These are phyloP conservation scores for Mayetiola destructor DNA, from an alignment of 2,888 invertebrate genomes.

Conservation along the genomic window DNA sequence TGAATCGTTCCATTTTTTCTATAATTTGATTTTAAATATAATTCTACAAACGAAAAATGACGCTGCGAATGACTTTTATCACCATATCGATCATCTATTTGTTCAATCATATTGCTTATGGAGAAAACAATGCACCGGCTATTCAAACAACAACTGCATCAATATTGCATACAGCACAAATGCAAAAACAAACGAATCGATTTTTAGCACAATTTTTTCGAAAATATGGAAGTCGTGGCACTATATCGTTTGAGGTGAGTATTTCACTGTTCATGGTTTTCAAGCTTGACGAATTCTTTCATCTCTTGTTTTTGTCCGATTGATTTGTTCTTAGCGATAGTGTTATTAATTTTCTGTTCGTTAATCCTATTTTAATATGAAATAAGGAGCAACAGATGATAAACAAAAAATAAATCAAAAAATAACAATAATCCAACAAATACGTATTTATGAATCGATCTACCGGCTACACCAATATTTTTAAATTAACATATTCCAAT, in stretches of 20 bases:
- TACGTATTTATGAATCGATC: too few relatives aligned
- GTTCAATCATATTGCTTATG: not conserved
- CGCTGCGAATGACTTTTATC: not conserved
- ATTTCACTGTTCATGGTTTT: too few relatives aligned
- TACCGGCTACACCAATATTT: too few relatives aligned
- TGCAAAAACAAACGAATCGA: conserved; percentile 23
- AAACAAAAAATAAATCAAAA: too few relatives aligned
- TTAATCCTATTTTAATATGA: too few relatives aligned
- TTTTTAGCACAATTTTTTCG: conserved; percentile 32
- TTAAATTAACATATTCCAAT: too few relatives aligned
- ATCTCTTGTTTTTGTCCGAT: too few relatives aligned
- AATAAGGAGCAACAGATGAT: too few relatives aligned
- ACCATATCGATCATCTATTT: not conserved
- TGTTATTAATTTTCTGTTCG: too few relatives aligned
- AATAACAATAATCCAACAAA: too few relatives aligned
- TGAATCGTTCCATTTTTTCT: not conserved
- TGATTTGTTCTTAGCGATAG: too few relatives aligned
- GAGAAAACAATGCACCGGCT: not conserved
- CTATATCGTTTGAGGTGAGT: conserved; percentile 14
- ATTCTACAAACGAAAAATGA: conserved; percentile 6
- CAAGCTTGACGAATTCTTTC: too few relatives aligned
- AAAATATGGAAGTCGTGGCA: conserved; percentile 30
- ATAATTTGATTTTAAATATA: not conserved
- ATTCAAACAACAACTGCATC: not conserved
- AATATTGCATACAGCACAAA: not conserved